A percentile compares a stretch with the other conserved stretches of the same genome.
These are phyloP conservation scores for Eretmochelys imbricata DNA, from an alignment of 2,113 vertebrate genomes.

Conservation along the genomic window DNA sequence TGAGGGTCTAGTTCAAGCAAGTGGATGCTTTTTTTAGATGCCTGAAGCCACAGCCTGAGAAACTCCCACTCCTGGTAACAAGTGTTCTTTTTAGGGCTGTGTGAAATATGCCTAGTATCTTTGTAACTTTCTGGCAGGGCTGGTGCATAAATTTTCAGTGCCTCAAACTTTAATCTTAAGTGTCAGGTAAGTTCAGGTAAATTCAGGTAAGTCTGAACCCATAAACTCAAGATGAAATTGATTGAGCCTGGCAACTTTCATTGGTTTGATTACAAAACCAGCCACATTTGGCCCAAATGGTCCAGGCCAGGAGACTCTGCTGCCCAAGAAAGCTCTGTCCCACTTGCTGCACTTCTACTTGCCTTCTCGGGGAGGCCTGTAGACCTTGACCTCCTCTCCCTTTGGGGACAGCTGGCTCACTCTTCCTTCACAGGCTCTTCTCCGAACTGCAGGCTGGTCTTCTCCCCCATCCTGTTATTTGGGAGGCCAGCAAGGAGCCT, in stretches of 20 bases:
- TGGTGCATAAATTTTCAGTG: not conserved
- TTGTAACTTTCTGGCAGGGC: not conserved
- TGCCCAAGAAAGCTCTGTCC: not conserved
- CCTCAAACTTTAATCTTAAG: not conserved
- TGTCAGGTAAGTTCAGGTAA: not conserved
- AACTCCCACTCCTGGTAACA: not conserved
- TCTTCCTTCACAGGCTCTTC: not conserved
- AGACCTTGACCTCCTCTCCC: not conserved
- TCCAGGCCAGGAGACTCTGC: not conserved
- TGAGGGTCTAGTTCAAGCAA: not conserved
- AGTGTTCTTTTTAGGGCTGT: not conserved
- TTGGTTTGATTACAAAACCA: not conserved
- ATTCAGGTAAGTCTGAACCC: not conserved
- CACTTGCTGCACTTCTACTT: not conserved
- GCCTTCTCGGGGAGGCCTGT: not conserved
- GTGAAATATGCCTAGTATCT: not conserved
- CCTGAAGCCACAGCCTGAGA: not conserved
- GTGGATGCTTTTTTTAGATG: not conserved
- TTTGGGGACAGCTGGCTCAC: not conserved
- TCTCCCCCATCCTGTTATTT: not conserved
- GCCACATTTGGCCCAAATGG: accelerated
- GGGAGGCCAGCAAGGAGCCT: not conserved
- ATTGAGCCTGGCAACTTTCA: not conserved
- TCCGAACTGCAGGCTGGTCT: not conserved
- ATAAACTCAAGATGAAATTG: not conserved